phyloP scores from a whole-genome alignment of 2,113 vertebrate genomes.

The Uria lomvia region DNA sequence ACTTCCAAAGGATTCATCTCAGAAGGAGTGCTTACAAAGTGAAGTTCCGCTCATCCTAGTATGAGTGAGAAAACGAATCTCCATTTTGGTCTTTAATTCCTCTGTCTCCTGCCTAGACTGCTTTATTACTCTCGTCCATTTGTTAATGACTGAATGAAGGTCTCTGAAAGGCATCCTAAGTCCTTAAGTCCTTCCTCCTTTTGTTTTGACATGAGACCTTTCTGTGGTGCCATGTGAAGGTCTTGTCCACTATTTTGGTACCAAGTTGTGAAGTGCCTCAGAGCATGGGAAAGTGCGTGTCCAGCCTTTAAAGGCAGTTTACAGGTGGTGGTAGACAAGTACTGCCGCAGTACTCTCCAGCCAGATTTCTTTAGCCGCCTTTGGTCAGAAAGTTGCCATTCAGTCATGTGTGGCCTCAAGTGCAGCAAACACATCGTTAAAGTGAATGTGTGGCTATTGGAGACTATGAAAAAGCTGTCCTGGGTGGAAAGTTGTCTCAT shows the following conservation, averaged over 20 bases:
- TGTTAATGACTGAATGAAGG: background rate
- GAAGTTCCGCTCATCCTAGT: background rate
- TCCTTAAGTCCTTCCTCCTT: background rate
- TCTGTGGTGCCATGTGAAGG: background rate
- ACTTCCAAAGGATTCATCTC: background rate
- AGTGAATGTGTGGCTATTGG: background rate
- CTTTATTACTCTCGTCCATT: background rate
- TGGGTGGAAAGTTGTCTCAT: background rate
- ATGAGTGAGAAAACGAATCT: background rate
- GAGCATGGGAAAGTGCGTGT: rapidly evolving
- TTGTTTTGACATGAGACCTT: background rate
- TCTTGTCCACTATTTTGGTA: background rate
- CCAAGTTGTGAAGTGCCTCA: background rate
- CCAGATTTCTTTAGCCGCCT: background rate
- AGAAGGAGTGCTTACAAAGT: background rate
- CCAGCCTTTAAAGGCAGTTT: background rate
- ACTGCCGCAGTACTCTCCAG: background rate
- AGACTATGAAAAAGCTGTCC: background rate
- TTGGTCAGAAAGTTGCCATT: background rate
- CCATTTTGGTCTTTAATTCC: background rate
- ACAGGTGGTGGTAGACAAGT: background rate
- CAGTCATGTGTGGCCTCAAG: background rate
- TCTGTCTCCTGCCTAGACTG: background rate
- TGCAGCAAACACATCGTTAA: background rate
- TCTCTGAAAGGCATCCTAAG: background rate